Evolutionary conservation across 2,888 invertebrate species (phyloP).

Genomic region (Drosophila cognata): DNA sequence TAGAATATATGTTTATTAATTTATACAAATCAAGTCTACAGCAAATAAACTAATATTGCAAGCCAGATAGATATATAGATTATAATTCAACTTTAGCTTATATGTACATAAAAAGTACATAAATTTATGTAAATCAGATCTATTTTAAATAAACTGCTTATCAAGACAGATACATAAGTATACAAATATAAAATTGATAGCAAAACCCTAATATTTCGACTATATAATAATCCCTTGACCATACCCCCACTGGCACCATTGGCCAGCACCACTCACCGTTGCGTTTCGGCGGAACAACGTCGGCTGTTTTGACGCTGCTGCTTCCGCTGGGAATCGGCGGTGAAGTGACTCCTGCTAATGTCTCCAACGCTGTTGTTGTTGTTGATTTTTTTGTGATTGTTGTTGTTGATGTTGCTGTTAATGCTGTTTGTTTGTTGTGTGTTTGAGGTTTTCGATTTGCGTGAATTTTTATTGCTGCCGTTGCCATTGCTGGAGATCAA

Average conservation of each 20-base stretch:
- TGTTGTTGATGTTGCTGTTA: conserved; percentile 60
- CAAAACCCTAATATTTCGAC: no score
- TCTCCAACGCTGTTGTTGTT: conserved; percentile 54
- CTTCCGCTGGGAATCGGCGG: background rate
- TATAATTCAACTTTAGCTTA: no score
- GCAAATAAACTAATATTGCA: background rate
- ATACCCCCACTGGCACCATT: background rate
- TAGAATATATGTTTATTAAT: background rate
- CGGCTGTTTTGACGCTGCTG: conserved; percentile 84
- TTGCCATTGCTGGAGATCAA: conserved; percentile 81
- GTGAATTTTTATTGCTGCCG: conserved; percentile 71
- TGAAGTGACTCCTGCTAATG: conserved; percentile 81
- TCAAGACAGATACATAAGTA: background rate
- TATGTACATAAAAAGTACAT: background rate
- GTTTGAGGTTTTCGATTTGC: conserved; percentile 67
- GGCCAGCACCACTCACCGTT: conserved; percentile 53
- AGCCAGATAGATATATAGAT: background rate
- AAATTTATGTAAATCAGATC: background rate
- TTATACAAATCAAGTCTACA: background rate
- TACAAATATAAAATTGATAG: no score
- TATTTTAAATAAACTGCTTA: background rate
- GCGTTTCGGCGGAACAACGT: conserved; percentile 87
- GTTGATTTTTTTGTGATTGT: conserved; percentile 53
- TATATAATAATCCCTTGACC: background rate
- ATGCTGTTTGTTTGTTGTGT: conserved; percentile 62